Evolutionary conservation across 1,140 invertebrate genomes (phyloP).

Genomic region (Aphelenchoides besseyi): DNA sequence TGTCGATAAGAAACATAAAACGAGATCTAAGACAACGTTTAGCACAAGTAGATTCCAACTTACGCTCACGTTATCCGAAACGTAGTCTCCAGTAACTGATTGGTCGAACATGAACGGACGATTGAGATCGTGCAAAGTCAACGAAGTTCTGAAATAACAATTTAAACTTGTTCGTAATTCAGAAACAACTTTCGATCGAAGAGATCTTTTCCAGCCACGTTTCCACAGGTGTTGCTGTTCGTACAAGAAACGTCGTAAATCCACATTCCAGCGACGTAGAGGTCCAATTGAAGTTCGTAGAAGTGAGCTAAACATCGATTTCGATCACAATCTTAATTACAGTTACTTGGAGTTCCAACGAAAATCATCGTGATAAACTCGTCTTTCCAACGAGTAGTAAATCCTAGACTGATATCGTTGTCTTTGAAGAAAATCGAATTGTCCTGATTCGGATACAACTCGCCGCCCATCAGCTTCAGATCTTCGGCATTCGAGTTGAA

Average conservation of each 20-base stretch:
- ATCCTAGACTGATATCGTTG: not conserved
- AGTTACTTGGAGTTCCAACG: constrained; percentile 4
- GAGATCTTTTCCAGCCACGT: not conserved
- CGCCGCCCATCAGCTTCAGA: no score
- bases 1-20: not conserved
- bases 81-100: not conserved
- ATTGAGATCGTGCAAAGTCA: not conserved
- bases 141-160: not conserved
- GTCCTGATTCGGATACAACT: no score
- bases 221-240: not conserved
- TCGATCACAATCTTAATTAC: not conserved
- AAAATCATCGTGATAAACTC: constrained; percentile 9
- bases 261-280: constrained; percentile 4
- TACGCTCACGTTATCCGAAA: not conserved
- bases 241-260: constrained; percentile 8
- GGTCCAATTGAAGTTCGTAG: constrained; percentile 8
- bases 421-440: no score
- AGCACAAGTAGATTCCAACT: not conserved
- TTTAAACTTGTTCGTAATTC: not conserved
- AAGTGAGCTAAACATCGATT: not conserved
- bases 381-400: constrained; percentile 1
- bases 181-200: constrained; percentile 2
- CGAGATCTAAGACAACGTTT: constrained; percentile 13
- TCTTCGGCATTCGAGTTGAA: no score
- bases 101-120: not conserved